Conservation (phyloP, 1,140 invertebrate genomes). For the Psilanteris sp. region DNA sequence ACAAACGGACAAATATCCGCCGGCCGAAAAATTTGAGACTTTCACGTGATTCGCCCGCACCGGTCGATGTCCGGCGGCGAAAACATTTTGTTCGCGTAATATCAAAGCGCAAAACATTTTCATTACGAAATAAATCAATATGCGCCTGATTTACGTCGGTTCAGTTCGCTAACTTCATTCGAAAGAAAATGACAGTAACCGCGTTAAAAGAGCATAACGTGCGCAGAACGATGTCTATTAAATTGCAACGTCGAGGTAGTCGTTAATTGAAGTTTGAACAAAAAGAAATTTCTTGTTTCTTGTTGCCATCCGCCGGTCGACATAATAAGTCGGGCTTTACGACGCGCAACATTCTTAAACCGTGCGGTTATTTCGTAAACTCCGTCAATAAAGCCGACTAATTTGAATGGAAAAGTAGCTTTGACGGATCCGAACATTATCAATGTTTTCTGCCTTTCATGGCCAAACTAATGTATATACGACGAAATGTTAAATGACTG, state of each 20-base stretch:
- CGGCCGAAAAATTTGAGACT: too few relatives aligned
- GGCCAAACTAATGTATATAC: too few relatives aligned
- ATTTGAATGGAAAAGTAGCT: slow-evolving; percentile 23
- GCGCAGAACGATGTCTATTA: slow-evolving; percentile 27
- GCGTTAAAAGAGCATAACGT: slow-evolving; percentile 30
- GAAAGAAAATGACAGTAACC: slow-evolving; percentile 39
- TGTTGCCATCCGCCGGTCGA: slow-evolving; percentile 21
- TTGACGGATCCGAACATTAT: too few relatives aligned
- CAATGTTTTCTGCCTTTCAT: too few relatives aligned
- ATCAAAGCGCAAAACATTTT: background rate
- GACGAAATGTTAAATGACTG: too few relatives aligned
- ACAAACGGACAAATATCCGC: too few relatives aligned
- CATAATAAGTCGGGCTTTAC: slow-evolving; percentile 32
- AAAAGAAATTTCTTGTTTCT: slow-evolving; percentile 29
- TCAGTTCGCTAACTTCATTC: slow-evolving; percentile 29
- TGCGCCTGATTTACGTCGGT: slow-evolving; percentile 23
- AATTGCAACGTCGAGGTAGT: slow-evolving; percentile 20
- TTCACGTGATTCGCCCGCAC: too few relatives aligned
- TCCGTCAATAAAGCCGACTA: slow-evolving; percentile 12
- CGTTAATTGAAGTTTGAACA: slow-evolving; percentile 46
- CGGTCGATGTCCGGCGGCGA: too few relatives aligned
- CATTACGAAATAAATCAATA: slow-evolving; percentile 32
- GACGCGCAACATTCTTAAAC: slow-evolving; percentile 24
- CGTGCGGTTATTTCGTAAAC: slow-evolving; percentile 18
- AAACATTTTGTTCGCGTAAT: too few relatives aligned